A percentile compares a stretch with the other conserved stretches of the same genome.
These are phyloP conservation scores for Lycopodina hypogea DNA, from an alignment of 37 sponge, comb jelly and placozoan species.

Conservation along the genomic window DNA sequence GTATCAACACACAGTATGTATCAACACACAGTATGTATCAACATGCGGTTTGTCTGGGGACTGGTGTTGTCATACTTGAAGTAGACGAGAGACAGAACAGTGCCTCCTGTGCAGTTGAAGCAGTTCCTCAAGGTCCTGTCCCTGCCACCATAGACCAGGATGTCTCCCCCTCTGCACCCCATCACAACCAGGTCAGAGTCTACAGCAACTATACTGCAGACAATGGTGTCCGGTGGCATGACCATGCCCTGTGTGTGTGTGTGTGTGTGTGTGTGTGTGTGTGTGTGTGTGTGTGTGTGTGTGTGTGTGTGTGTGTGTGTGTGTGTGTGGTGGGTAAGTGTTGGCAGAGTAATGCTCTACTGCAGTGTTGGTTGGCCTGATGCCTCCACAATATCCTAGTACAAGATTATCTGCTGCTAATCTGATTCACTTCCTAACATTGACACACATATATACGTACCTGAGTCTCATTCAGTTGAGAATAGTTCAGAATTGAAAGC, in stretches of 20 bases:
- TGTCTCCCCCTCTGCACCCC: slow-evolving; percentile 44
- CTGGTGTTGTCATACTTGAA: slow-evolving; percentile 35
- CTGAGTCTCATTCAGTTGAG: not conserved
- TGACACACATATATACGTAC: not conserved
- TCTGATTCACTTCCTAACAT: too few species aligned
- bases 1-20: too few species aligned
- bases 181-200: slow-evolving; percentile 28
- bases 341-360: too few species aligned
- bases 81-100: slow-evolving; percentile 42
- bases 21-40: too few species aligned
- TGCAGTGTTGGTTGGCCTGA: too few species aligned
- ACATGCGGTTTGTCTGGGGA: too few species aligned
- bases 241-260: slow-evolving; percentile 46
- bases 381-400: too few species aligned
- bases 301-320: too few species aligned
- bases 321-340: too few species aligned
- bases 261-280: too few species aligned
- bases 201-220: slow-evolving; percentile 46
- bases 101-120: slow-evolving; percentile 15
- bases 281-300: too few species aligned
- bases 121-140: slow-evolving; percentile 21
- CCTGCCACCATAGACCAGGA: slow-evolving; percentile 48
- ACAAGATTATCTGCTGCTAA: too few species aligned
- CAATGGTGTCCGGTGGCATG: slow-evolving; percentile 11
- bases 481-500: not conserved